A percentile compares a stretch with the other conserved stretches of the same genome.
phyloP scores from a whole-genome alignment of 2,888 invertebrate genomes.

The Mylabris sibirica region DNA sequence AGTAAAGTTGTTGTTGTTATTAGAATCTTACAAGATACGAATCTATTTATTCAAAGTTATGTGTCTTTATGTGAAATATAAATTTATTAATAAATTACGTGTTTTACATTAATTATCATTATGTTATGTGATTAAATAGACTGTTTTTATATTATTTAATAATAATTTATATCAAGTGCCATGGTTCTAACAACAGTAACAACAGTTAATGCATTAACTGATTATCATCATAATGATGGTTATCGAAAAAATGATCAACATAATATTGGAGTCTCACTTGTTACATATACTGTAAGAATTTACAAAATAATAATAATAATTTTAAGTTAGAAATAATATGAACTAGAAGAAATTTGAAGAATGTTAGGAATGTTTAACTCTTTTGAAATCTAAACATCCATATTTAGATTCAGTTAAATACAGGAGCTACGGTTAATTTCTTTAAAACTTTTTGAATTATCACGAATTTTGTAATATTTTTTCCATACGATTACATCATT shows the following conservation, averaged over 20 bases:
- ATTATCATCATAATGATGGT: conserved; percentile 47
- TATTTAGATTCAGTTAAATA: conserved; percentile 4
- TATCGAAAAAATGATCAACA: conserved; percentile 50
- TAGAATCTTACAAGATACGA: background rate
- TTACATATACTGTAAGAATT: conserved; percentile 54
- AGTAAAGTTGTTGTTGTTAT: background rate
- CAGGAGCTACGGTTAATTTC: conserved; percentile 1
- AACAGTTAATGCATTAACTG: conserved; percentile 53
- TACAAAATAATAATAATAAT: background rate
- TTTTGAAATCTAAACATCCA: conserved; percentile 5
- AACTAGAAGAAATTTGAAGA: background rate
- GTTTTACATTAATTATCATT: background rate
- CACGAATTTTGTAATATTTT: background rate
- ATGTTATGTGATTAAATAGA: background rate
- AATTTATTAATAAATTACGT: background rate
- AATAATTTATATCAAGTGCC: conserved; percentile 5
- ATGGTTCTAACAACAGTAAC: conserved; percentile 57
- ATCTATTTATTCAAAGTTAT: background rate
- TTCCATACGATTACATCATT: background rate
- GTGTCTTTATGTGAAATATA: background rate
- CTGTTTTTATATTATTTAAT: background rate
- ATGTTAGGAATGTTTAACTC: background rate
- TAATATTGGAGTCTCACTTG: conserved; percentile 50
- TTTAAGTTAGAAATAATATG: background rate
- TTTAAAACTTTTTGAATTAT: too few species aligned